Evolutionary conservation across 2,113 vertebrate species (phyloP), one percentile per base, ranked within the genome.

Genomic region (Cheirogaleus medius): DNA sequence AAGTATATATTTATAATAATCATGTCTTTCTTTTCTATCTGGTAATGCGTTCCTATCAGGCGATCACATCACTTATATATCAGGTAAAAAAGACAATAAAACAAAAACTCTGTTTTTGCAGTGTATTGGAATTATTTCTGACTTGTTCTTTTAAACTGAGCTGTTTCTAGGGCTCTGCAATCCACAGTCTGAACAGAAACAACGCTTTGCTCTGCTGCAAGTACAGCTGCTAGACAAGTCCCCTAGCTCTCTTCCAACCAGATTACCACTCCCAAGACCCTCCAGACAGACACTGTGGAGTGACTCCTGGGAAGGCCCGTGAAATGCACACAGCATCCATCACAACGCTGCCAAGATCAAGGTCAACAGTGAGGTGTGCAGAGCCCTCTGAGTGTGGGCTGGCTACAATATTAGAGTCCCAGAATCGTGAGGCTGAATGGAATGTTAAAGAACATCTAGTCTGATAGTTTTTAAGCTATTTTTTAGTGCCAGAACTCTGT

Each of bases 1-100:
- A 85, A 93, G n/a, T 54, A 52, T 68, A 60, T 20, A 34, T 85
- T 87, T 83, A 64, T n/a, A 94, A 68, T 68, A 87, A 95, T 80
- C 78, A 47, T 17, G 9, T 34, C 42, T 85, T 32, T 54, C 34
- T 58, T 88, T 92, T 88, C 54, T 83, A 77, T 73, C n/a, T 37
- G 34, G 44, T 66, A 87, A 52, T 80, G 82, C 58, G 21, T 81
- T 88, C 49, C 27, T 94, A 32, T 60, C 58, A 96, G 49, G n/a
- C 78, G 60, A 90, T 54, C 69, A 83, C 17, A 90, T 64, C 44
- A 69, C 34, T 83, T 92, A 96, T 1, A 44, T 29, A 94, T 68
- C 56, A 73, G 37, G 25, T 32, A 92, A 82, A 96, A 56, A 49
- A 76, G 18, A 76, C 82, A 71, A 85, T 12, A 56, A 84, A 95